These are phyloP conservation scores for Apeira syringaria DNA, from an alignment of 2,888 invertebrate genomes.

Conservation along the genomic window DNA sequence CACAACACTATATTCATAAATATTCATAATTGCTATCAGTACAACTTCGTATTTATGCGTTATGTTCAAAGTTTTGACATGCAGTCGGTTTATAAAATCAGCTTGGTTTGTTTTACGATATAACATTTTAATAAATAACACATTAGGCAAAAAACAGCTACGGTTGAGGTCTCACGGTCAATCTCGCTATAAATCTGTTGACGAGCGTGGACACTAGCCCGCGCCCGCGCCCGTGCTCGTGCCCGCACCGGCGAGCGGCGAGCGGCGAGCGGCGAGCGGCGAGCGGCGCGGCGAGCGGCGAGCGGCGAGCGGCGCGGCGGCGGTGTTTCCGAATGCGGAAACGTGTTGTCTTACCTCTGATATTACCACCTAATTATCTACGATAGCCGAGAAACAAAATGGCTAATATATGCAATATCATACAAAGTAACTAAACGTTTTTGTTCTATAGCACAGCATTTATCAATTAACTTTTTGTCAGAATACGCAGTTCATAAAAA, in stretches of 20 bases:
- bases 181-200: constrained; percentile 77
- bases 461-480: constrained; percentile 23
- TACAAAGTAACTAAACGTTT: constrained; percentile 30
- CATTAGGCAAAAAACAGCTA: constrained; percentile 77
- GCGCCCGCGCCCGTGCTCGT: constrained; percentile 26
- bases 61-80: constrained; percentile 58
- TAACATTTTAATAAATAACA: constrained; percentile 79
- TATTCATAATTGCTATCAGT: constrained; percentile 60
- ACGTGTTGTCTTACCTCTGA: constrained; percentile 29
- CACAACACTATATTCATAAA: constrained; percentile 47
- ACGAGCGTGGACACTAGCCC: constrained; percentile 47
- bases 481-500: neutral
- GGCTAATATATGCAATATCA: constrained; percentile 47
- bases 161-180: constrained; percentile 79
- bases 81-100: constrained; percentile 58
- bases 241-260: too few species aligned
- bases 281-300: too few species aligned
- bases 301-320: too few species aligned
- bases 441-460: constrained; percentile 14
- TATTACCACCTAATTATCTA: constrained; percentile 62
- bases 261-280: too few species aligned
- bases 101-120: constrained; percentile 68
- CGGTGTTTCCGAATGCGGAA: constrained; percentile 54
- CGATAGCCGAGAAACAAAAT: constrained; percentile 49
- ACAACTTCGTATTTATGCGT: constrained; percentile 56